Evolutionary conservation across 2,113 vertebrate genomes (phyloP), one percentile per base, ranked within the genome.

Genomic region (Neofelis nebulosa): DNA sequence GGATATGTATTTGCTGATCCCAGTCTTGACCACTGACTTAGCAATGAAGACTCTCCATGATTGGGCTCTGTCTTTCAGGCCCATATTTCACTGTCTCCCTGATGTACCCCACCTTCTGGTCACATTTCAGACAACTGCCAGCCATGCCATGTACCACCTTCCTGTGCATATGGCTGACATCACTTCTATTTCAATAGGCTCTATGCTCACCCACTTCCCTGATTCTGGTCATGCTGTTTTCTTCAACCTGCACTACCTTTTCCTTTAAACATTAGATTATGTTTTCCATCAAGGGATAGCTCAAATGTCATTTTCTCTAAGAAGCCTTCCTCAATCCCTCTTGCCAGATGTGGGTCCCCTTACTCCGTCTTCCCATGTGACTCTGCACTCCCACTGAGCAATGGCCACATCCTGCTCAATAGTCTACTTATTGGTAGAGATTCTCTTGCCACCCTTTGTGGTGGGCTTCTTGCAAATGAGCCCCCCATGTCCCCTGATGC

Each of bases 141-240:
- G 3, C n/a, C 31, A 5, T 4, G 5, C 23, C 25, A 0, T 1
- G 4, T 23, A 27, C 12, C 6, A 84, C 33, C 36, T 45, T 86
- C 69, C 88, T 38, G 14, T 6, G 2, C 0, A 0, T 7, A n/a
- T 1, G 5, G 73, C 65, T 5, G 0, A 8, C 11, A 5, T 16
- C 15, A 21, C n/a, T 48, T 7, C 13, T 19, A 57, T 16, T 48
- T 66, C 7, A 63, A 4, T 15, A 50, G 81, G 29, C 23, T 31
- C 61, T 31, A 7, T 23, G 15, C 21, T 71, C 7, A 15, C 31
- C n/a, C n/a, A 50, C 5, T 12, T 57, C 41, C 50, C 57, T 82
- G 55, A 4, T n/a, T 36, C 57, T 69, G 11, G 9, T 18, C 21
- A 80, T 9, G 16, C 6, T 85, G 69, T 76, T 27, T 74, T 12